Base-by-base conservation (phyloP, 2,113 vertebrate genomes). In the Galeopterus variegatus region DNA sequence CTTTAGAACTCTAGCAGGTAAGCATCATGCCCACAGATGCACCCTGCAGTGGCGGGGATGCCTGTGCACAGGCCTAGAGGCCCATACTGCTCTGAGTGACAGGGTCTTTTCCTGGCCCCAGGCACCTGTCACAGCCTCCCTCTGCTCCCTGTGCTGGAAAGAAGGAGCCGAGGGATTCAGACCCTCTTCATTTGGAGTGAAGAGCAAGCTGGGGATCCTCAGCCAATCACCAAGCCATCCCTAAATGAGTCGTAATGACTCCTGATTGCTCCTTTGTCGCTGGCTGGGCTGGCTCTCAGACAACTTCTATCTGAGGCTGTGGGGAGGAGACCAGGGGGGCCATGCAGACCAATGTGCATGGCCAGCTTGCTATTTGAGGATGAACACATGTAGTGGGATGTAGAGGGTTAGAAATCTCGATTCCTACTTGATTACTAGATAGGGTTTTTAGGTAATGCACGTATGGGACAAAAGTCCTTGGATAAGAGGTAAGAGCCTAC, bases 181-280 rank as follows among this genome's bases (percentile, higher is more conserved):
- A 92, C 31, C 86, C 93, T 82, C 76, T 95, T 94, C 91, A 84
- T 85, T 72, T 76, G 2, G n/a, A 94, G 54, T 52, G 50, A 60
- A 90, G 56, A 81, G 33, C 18, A 2, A 48, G 85, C 82, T 82
- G 48, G 75, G 21, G 88, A 24, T 84, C 87, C 70, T 36, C 90
- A 90, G 82, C 93, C 97, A 96, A 93, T 97, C 96, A 67, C 28
- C 0, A n/a, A 79, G 60, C 72, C 36, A 31, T 31, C 92, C 56
- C 92, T 90, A 64, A 96, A 95, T 93, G 58, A 96, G 96, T 80
- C 36, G 0, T 97, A 97, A 97, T 96, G 84, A 88, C 56, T 93
- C 80, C 85, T 97, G 97, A 98, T 97, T 97, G 97, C 97, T 96
- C 96, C 84, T 98, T 96, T 98, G 97, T 97, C 7, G 0, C 48